phyloP scores from a whole-genome alignment of 2,888 invertebrate genomes.

The Linnaemya tessellans region DNA sequence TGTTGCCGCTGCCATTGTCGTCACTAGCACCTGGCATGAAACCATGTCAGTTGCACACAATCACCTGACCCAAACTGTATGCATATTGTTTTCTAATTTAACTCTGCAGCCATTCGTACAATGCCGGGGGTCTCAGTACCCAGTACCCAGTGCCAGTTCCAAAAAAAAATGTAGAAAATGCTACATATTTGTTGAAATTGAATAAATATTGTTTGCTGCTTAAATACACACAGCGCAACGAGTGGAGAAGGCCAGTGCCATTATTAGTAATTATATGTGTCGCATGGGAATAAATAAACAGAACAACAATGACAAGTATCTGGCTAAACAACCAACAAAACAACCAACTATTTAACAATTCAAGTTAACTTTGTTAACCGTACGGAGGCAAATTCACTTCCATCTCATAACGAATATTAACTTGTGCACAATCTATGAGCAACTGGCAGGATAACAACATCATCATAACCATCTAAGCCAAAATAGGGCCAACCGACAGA shows the following conservation, averaged over 20 bases:
- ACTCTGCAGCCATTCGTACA: constrained; percentile 7
- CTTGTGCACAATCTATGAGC: neutral
- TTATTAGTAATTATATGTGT: constrained; percentile 68
- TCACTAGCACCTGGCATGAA: constrained; percentile 33
- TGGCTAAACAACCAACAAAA: neutral
- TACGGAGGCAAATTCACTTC: constrained; percentile 3
- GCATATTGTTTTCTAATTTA: constrained; percentile 44
- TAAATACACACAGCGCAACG: neutral
- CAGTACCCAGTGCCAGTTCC: neutral
- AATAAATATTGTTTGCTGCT: constrained; percentile 25
- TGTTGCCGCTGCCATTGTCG: neutral
- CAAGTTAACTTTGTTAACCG: constrained; percentile 39
- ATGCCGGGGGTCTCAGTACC: no score
- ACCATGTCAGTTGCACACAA: constrained; percentile 36
- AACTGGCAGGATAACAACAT: neutral
- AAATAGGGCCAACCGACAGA: constrained; percentile 10
- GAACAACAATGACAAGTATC: constrained; percentile 21
- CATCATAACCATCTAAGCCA: constrained; percentile 8
- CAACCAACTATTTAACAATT: constrained; percentile 35
- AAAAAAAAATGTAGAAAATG: neutral
- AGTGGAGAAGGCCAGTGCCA: constrained; percentile 16
- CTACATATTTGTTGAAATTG: constrained; percentile 34
- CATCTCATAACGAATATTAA: neutral
- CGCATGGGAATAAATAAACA: constrained; percentile 56
- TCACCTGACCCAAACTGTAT: constrained; percentile 7